Percentiles rank a stretch among this genome's conserved stretches.
phyloP scores from a whole-genome alignment of 2,113 vertebrate species.

The Anhinga rufa region DNA sequence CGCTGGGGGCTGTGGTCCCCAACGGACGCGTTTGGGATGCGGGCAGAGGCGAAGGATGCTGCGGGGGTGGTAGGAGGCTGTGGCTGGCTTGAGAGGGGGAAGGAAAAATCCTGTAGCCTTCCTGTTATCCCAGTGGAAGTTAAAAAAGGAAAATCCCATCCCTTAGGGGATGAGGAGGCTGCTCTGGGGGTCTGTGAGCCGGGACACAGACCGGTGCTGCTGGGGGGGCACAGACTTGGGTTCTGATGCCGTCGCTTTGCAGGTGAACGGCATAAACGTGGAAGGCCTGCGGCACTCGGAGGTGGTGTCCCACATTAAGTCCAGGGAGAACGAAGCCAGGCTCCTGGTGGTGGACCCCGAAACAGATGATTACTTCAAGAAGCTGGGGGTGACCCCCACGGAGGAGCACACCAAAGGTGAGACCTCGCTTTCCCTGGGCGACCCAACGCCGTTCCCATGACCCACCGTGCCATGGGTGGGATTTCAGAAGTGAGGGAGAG shows the following conservation, averaged over 20 bases:
- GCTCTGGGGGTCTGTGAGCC: not conserved
- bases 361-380: conserved; percentile 85
- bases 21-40: fast-evolving
- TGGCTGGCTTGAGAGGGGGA: not conserved
- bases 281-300: conserved; percentile 85
- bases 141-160: not conserved
- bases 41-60: not conserved
- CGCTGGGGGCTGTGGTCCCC: not conserved
- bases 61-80: not conserved
- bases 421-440: not conserved
- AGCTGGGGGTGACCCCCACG: conserved; percentile 78
- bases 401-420: conserved; percentile 82
- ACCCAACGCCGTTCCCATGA: fast-evolving
- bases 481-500: not conserved
- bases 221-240: fast-evolving
- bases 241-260: not conserved
- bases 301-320: conserved; percentile 86
- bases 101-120: not conserved
- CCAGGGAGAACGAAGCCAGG: conserved; percentile 73
- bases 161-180: not conserved
- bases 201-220: not conserved
- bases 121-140: fast-evolving
- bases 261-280: conserved; percentile 89
- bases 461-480: not conserved
- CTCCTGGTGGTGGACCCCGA: conserved; percentile 89